phyloP scores from a whole-genome alignment of 2,888 invertebrate species.

The Drosophila hamatofila region DNA sequence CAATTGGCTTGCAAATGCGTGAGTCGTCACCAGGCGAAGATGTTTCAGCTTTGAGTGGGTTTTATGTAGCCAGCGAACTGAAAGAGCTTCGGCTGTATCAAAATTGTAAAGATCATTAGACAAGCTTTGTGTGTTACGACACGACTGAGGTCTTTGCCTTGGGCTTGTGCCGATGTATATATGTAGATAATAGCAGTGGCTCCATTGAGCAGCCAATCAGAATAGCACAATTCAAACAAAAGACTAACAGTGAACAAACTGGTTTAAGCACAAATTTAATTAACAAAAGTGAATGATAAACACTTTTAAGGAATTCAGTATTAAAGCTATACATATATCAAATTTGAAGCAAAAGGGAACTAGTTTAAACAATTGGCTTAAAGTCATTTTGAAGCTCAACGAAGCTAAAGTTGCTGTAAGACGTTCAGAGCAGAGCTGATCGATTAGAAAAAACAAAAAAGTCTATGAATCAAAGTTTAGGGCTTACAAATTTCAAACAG shows the following conservation, averaged over 20 bases:
- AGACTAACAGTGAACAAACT: conserved; percentile 32
- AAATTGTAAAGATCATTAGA: conserved; percentile 51
- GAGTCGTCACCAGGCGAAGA: conserved; percentile 50
- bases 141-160: conserved; percentile 34
- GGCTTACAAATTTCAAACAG: background rate
- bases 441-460: background rate
- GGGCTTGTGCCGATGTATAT: conserved; percentile 20
- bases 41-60: conserved; percentile 47
- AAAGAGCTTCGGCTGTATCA: conserved; percentile 30
- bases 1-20: conserved; percentile 72
- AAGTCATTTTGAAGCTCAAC: background rate
- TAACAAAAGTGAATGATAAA: conserved; percentile 43
- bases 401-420: background rate
- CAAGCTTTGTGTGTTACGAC: conserved; percentile 46
- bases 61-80: conserved; percentile 13
- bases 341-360: conserved; percentile 17
- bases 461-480: background rate
- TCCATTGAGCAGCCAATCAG: conserved; percentile 32
- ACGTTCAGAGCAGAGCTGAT: background rate
- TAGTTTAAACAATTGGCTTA: conserved; percentile 22
- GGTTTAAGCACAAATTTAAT: conserved; percentile 36
- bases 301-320: conserved; percentile 19
- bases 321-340: conserved; percentile 4
- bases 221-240: conserved; percentile 30
- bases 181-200: conserved; percentile 24